Evolutionary conservation across 2,113 vertebrate species (phyloP).

Genomic region (Bufo bufo): DNA sequence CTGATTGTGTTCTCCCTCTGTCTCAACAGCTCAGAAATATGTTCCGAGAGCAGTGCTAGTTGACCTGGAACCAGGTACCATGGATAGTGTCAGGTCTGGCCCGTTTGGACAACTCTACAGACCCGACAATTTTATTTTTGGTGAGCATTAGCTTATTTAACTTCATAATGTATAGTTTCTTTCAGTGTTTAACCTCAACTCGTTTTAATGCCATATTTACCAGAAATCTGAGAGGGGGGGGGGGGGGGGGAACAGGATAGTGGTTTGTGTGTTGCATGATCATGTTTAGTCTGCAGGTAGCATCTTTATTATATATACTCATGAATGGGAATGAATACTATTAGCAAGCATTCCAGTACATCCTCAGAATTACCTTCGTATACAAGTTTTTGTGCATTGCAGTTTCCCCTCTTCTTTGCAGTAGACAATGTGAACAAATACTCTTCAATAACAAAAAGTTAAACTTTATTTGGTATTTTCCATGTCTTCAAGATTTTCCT

Average conservation of each 20-base stretch:
- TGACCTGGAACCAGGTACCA: constrained; percentile 92
- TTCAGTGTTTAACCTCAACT: not conserved
- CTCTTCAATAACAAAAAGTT: not conserved
- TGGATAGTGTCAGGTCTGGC: constrained; percentile 93
- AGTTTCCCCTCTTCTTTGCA: too few species aligned
- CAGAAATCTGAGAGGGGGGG: too few species aligned
- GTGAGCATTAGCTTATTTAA: constrained; percentile 68
- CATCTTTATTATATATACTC: not conserved
- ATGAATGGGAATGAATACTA: not conserved
- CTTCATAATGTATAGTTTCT: not conserved
- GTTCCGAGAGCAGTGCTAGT: constrained; percentile 88
- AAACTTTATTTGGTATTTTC: not conserved
- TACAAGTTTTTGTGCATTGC: too few species aligned
- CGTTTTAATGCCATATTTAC: not conserved
- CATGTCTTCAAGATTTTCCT: not conserved
- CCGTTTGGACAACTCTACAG: constrained; percentile 91
- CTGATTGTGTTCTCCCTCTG: constrained; percentile 29
- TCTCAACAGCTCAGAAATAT: constrained; percentile 84
- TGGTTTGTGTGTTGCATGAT: not conserved
- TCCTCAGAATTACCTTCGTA: not conserved
- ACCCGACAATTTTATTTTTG: constrained; percentile 95
- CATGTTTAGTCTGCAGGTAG: not conserved
- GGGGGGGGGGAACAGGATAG: too few species aligned
- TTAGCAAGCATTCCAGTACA: not conserved
- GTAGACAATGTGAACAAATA: too few species aligned